phyloP scores from a whole-genome alignment of 2,888 invertebrate genomes.

The Zaprionus bogoriensis region DNA sequence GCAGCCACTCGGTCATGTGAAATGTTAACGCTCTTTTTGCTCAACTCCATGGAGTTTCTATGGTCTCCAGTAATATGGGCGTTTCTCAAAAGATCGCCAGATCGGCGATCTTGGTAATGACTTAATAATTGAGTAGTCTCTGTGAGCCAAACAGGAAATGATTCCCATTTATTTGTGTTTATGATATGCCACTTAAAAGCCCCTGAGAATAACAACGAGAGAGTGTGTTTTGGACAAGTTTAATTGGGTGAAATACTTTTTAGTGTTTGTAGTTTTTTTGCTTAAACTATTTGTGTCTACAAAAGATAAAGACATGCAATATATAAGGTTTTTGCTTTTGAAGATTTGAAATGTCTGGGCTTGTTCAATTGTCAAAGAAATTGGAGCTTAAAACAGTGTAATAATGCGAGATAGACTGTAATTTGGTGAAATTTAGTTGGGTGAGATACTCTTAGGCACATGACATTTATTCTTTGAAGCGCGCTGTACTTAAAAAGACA shows the following conservation, averaged over 20 bases:
- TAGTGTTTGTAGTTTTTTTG: too few relatives aligned
- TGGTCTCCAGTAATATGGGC: slow-evolving; percentile 24
- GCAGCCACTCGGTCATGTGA: slow-evolving; percentile 23
- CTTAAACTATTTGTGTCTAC: too few relatives aligned
- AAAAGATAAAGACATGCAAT: too few relatives aligned
- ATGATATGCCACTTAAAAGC: not conserved
- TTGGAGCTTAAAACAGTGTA: too few relatives aligned
- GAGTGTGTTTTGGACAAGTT: not conserved
- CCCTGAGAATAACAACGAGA: not conserved
- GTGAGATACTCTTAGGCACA: not conserved
- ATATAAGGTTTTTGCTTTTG: too few relatives aligned
- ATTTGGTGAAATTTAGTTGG: not conserved
- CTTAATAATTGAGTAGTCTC: slow-evolving; percentile 61
- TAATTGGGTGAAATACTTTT: not conserved
- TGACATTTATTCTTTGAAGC: not conserved
- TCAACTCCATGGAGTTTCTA: slow-evolving; percentile 1
- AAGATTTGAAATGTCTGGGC: too few relatives aligned
- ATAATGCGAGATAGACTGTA: not conserved
- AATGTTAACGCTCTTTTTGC: slow-evolving; percentile 29
- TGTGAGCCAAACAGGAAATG: slow-evolving; percentile 22
- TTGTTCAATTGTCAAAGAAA: too few relatives aligned
- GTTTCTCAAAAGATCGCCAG: slow-evolving; percentile 22
- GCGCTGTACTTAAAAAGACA: not conserved
- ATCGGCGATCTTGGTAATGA: slow-evolving; percentile 47
- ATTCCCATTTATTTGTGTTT: slow-evolving; percentile 3